Evolutionary conservation across 2,888 invertebrate genomes (phyloP), one percentile per base, ranked within the genome.

Genomic region (Calameuta idolon): DNA sequence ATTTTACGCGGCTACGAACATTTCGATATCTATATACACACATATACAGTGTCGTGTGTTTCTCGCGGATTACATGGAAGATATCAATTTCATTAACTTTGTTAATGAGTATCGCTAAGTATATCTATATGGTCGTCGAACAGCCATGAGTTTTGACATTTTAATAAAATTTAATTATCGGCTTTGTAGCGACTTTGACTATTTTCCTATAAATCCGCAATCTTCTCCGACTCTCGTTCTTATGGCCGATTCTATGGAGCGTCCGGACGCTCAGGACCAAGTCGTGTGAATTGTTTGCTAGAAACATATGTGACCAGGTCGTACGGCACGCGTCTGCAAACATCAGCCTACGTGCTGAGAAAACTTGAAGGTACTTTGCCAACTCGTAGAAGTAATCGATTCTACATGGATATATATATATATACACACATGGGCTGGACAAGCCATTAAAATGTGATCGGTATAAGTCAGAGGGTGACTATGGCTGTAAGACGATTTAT

Each of bases 31-130:
- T 73, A 75, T 40, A 77, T 71, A 31, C 31, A 31, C 31, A 31
- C 71, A 3, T 0, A 1, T 71, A 12, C n/a, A n/a, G n/a, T 11
- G n/a, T 71, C 71, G 15, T 33, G 55, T 31, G 12, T 31, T 71
- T 30, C 74, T 12, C 69, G 69, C 40, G 73, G 75, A 81, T 77
- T 75, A 35, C 69, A 33, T 35, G 40, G 69, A 68, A 33, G 34
- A 79, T 78, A 75, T 78, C 68, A 79, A 79, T 81, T 79, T 69
- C 77, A 69, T 78, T 79, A 74, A 77, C 69, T 35, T 23, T 30
- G 74, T 1, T 23, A 55, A 55, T 55, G 55, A 55, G 55, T 55
- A 55, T 55, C 55, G 1, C 1, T 0, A 55, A 23, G 5, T 55
- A 55, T 55, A 55, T 55, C 23, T 23, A 55, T 55, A 55, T 55